phyloP scores from a whole-genome alignment of 2,797 vertebrate genomes.

The Hephaestus fuliginosus region DNA sequence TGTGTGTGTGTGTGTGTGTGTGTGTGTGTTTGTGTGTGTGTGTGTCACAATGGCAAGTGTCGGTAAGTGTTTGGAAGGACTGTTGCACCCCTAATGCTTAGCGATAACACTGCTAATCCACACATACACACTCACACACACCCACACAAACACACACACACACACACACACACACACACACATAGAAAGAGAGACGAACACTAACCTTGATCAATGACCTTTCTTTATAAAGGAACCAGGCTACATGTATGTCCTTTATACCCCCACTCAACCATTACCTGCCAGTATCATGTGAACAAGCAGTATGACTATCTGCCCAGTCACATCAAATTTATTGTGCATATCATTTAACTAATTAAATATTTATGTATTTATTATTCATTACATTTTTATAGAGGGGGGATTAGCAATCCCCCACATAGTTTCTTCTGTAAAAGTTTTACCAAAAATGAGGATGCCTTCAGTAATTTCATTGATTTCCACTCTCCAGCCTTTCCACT shows the following conservation, averaged over 20 bases:
- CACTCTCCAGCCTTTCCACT: constrained; percentile 48
- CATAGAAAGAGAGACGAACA: constrained; percentile 18
- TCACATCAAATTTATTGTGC: not conserved
- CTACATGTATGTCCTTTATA: constrained; percentile 37
- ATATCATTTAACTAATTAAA: not conserved
- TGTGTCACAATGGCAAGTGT: constrained; percentile 47
- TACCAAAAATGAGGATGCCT: constrained; percentile 41
- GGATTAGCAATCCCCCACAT: constrained; percentile 5
- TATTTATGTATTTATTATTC: not conserved
- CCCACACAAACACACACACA: not conserved
- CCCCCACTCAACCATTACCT: constrained; percentile 11
- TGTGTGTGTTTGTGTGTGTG: constrained; percentile 5
- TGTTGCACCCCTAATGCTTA: constrained; percentile 54
- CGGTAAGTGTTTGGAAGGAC: constrained; percentile 57
- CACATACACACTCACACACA: constrained; percentile 20
- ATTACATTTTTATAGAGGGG: constrained; percentile 1
- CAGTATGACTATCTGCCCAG: not conserved
- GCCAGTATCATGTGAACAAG: not conserved
- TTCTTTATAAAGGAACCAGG: constrained; percentile 57
- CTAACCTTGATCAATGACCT: constrained; percentile 74
- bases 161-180: constrained; percentile 21
- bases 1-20: constrained; percentile 14
- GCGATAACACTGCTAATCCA: constrained; percentile 63
- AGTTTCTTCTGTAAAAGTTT: constrained; percentile 26
- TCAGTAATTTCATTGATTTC: constrained; percentile 65